A percentile compares a stretch with the other conserved stretches of the same genome.
These are phyloP conservation scores for Caenorhabditis drosophilae DNA, from an alignment of 2,888 invertebrate genomes.

Conservation along the genomic window DNA sequence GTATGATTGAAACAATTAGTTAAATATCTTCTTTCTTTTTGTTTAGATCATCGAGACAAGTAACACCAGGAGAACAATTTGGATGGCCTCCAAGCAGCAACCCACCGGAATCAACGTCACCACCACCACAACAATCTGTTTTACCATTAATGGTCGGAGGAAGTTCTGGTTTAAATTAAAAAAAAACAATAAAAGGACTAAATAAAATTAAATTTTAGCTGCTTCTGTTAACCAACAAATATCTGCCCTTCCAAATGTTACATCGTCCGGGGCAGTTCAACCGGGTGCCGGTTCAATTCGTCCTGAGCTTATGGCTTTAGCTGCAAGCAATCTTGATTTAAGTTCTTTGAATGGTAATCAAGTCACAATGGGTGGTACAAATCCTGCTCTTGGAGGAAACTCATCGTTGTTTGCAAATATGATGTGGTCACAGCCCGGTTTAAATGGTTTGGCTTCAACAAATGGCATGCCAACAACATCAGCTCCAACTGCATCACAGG, in stretches of 20 bases:
- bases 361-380: not conserved
- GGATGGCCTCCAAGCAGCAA: slow-evolving; percentile 54
- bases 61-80: slow-evolving; percentile 10
- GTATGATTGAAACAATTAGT: not conserved
- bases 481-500: not conserved
- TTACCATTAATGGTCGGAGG: slow-evolving; percentile 22
- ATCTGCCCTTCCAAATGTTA: slow-evolving; percentile 12
- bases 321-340: slow-evolving; percentile 17
- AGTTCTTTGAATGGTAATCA: not conserved
- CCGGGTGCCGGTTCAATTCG: slow-evolving; percentile 19
- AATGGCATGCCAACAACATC: not conserved
- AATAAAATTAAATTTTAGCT: no score
- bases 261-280: slow-evolving; percentile 13
- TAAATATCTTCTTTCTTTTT: not conserved
- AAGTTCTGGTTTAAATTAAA: no score
- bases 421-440: not conserved
- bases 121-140: slow-evolving; percentile 7
- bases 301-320: slow-evolving; percentile 20
- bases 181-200: no score
- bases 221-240: slow-evolving; percentile 15
- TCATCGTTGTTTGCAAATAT: not conserved
- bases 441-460: slow-evolving; percentile 4
- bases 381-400: not conserved
- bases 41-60: not conserved
- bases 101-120: slow-evolving; percentile 49